A percentile compares a stretch with the other conserved stretches of the same genome.
Evolutionary conservation across 2,888 invertebrate species (phyloP).

Genomic region (Morpho helenor): DNA sequence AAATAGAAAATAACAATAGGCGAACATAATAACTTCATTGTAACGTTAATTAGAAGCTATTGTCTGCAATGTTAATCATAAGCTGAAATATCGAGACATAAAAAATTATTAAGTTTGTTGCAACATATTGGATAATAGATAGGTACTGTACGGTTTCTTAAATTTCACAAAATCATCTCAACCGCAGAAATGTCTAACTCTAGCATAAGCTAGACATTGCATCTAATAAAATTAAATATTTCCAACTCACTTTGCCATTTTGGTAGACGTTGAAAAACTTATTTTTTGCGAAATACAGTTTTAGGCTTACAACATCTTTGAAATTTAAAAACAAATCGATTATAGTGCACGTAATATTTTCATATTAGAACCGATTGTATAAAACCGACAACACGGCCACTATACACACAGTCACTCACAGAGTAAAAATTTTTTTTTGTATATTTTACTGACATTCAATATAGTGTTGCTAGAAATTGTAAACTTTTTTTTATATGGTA

Average conservation of each 20-base stretch:
- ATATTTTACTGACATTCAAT: neutral
- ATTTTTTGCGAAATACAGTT: conserved; percentile 5
- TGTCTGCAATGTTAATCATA: no score
- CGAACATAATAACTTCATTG: no score
- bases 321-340: conserved; percentile 30
- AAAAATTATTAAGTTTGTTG: no score
- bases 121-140: neutral
- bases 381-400: conserved; percentile 27
- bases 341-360: conserved; percentile 35
- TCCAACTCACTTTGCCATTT: conserved; percentile 68
- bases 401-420: conserved; percentile 13
- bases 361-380: conserved; percentile 29
- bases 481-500: neutral
- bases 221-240: conserved; percentile 14
- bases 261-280: conserved; percentile 33
- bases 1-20: no score
- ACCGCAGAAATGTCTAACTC: conserved; percentile 14
- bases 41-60: no score
- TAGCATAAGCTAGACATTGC: conserved; percentile 16
- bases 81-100: no score
- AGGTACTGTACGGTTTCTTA: neutral
- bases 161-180: conserved; percentile 13
- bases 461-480: neutral
- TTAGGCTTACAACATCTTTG: conserved; percentile 42
- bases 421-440: conserved; percentile 13